Evolutionary conservation across 2,888 invertebrate genomes (phyloP).

Genomic region (Patella caerulea): DNA sequence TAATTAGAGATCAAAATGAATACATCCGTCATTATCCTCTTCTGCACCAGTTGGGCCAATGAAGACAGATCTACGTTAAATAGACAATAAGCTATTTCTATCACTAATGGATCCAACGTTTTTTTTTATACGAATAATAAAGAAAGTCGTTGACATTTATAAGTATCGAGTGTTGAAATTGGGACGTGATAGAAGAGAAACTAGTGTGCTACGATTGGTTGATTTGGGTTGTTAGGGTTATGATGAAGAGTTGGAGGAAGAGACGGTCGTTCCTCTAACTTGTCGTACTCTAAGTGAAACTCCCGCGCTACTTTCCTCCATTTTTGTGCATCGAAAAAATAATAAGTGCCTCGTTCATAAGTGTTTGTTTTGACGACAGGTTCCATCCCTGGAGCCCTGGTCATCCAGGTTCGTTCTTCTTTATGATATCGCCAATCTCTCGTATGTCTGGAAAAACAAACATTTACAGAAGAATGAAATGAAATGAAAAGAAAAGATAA

Average conservation of each 20-base stretch:
- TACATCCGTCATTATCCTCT: too few species aligned
- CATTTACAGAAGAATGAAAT: neutral
- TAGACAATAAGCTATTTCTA: too few species aligned
- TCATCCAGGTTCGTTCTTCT: conserved; percentile 99
- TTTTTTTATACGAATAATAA: too few species aligned
- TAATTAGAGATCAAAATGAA: too few species aligned
- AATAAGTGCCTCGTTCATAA: conserved; percentile 98
- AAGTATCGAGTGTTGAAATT: too few species aligned
- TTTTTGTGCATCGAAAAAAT: conserved; percentile 98
- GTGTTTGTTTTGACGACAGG: conserved; percentile 94
- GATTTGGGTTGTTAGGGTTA: conserved; percentile 51
- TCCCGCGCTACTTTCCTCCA: conserved; percentile 99
- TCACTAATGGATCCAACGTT: too few species aligned
- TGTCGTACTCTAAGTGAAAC: conserved; percentile 98
- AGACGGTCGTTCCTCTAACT: conserved; percentile 91
- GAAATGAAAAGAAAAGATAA: too few species aligned
- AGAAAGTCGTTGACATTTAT: too few species aligned
- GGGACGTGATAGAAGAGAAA: neutral
- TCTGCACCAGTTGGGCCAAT: too few species aligned
- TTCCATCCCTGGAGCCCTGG: conserved; percentile 94
- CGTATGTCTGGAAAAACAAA: conserved; percentile 81
- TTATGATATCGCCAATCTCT: conserved; percentile 99
- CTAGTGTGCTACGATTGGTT: conserved; percentile 21
- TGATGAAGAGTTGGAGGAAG: conserved; percentile 60
- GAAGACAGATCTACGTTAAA: too few species aligned